Conservation (phyloP, 2,113 vertebrate genomes). For the Aplodontia rufa region DNA sequence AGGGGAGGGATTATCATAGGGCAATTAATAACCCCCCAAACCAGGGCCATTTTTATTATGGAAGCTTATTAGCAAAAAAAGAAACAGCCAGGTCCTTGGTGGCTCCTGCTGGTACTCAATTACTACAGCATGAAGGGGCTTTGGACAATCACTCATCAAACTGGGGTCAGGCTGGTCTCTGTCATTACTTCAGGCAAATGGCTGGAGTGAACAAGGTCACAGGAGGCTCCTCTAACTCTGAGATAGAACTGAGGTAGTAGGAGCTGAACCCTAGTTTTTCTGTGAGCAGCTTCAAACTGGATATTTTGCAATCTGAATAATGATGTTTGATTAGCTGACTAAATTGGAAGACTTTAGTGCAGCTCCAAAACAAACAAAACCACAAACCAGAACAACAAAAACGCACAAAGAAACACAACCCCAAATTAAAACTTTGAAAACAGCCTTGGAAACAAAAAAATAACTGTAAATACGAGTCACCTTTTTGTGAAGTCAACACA, state of each 20-base stretch:
- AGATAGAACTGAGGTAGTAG: neutral
- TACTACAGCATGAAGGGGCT: neutral
- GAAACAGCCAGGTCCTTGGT: neutral
- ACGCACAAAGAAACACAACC: neutral
- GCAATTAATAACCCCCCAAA: neutral
- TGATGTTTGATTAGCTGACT: neutral
- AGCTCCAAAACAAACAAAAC: neutral
- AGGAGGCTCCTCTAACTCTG: neutral
- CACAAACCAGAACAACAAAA: neutral
- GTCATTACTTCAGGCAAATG: neutral
- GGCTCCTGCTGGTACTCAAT: neutral
- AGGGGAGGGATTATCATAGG: neutral
- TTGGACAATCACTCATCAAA: neutral
- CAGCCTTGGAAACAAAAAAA: neutral
- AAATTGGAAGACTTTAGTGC: neutral
- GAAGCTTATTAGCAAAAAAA: slow-evolving; percentile 43
- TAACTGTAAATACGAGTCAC: neutral
- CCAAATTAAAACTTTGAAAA: neutral
- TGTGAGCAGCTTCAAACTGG: neutral
- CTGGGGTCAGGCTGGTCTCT: neutral
- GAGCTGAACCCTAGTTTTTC: neutral
- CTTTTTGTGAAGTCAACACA: neutral
- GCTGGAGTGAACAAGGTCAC: neutral
- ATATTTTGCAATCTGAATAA: neutral
- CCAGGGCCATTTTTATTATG: slow-evolving; percentile 41